A percentile compares a stretch with the other conserved stretches of the same genome.
These are phyloP conservation scores for Corydoras sp. DNA, from an alignment of 2,113 vertebrate genomes.

Conservation along the genomic window DNA sequence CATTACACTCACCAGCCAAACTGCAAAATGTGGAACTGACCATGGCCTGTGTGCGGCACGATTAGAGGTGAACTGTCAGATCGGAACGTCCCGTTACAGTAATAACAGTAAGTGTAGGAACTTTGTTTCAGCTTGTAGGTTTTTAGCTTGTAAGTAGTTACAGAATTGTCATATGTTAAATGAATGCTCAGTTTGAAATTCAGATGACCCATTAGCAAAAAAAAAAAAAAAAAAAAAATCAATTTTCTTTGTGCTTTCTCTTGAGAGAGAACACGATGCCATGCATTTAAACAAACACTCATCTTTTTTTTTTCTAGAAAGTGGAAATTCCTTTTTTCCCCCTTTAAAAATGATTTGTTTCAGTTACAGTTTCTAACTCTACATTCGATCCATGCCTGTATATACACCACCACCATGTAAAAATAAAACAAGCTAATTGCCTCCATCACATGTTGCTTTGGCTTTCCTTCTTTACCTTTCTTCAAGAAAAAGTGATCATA, in stretches of 20 bases:
- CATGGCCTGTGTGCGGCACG: too few relatives aligned
- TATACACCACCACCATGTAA: conserved; percentile 6
- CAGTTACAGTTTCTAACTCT: conserved; percentile 7
- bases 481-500: background rate
- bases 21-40: too few relatives aligned
- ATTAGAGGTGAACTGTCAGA: too few relatives aligned
- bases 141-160: background rate
- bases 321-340: background rate
- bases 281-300: conserved; percentile 23
- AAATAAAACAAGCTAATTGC: conserved; percentile 1
- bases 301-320: conserved; percentile 14
- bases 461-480: conserved; percentile 23
- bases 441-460: conserved; percentile 22
- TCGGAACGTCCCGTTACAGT: too few relatives aligned
- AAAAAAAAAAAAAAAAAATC: background rate
- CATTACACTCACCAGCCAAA: too few relatives aligned
- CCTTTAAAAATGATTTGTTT: background rate
- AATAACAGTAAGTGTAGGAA: too few relatives aligned
- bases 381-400: conserved; percentile 17
- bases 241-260: conserved; percentile 5
- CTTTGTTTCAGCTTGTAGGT: too few relatives aligned
- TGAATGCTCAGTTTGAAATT: background rate
- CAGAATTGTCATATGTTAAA: background rate
- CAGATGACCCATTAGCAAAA: background rate
- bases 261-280: conserved; percentile 5